Percentiles rank a stretch among this genome's conserved stretches.
Conservation (phyloP, 2,888 invertebrate species). For the Drosophila percnosoma region DNA sequence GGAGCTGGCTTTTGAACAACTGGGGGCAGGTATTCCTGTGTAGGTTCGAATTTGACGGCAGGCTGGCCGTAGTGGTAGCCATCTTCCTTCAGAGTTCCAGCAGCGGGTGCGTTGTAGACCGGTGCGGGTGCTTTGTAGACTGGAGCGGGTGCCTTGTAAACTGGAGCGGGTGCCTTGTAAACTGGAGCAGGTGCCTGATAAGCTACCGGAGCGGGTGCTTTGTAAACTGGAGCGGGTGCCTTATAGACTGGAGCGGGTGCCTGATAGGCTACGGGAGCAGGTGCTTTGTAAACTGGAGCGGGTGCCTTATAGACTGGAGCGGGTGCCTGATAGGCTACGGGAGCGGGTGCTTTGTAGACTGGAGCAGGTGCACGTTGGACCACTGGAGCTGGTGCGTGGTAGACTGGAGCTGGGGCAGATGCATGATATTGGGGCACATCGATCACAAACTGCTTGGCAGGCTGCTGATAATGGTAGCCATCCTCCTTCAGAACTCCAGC, state of each 20-base stretch:
- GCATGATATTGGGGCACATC: constrained; percentile 64
- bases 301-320: constrained; percentile 1
- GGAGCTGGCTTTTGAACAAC: constrained; percentile 22
- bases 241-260: constrained; percentile 18
- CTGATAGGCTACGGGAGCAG: constrained; percentile 11
- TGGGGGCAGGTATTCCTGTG: constrained; percentile 45
- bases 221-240: constrained; percentile 19
- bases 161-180: constrained; percentile 29
- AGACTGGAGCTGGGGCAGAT: constrained; percentile 20
- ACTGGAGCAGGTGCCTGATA: constrained; percentile 16
- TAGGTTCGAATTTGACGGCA: constrained; percentile 42
- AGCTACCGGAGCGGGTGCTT: not conserved
- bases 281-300: constrained; percentile 39
- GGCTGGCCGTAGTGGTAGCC: constrained; percentile 66
- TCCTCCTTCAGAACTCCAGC: constrained; percentile 65
- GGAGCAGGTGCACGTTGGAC: constrained; percentile 16
- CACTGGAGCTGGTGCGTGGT: constrained; percentile 17
- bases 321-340: not conserved
- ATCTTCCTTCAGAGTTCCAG: constrained; percentile 65
- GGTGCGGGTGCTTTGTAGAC: constrained; percentile 23
- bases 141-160: constrained; percentile 5
- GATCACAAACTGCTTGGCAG: constrained; percentile 39
- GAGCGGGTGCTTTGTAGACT: constrained; percentile 39
- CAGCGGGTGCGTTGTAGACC: constrained; percentile 29
- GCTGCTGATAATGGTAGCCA: constrained; percentile 31